Evolutionary conservation across 2,888 invertebrate genomes (phyloP), one percentile per base, ranked within the genome.

Genomic region (Thera obeliscata): DNA sequence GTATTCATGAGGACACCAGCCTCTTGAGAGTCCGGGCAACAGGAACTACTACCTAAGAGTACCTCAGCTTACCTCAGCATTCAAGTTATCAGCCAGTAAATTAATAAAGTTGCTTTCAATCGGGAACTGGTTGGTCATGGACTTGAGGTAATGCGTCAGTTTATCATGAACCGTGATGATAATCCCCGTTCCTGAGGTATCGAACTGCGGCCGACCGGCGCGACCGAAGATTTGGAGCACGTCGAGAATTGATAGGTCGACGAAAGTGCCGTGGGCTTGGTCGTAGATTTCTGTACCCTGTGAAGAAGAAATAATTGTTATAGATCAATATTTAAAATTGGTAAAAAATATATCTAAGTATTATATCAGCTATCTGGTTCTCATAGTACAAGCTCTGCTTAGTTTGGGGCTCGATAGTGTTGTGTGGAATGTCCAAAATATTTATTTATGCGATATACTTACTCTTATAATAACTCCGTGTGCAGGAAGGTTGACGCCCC

Each of bases 401-500:
- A 22, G 22, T 22, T 22, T 22, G 22, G 22, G 22, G 22, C 22
- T 22, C 22, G 22, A 22, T 22, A 22, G 22, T 22, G 22, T 22
- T 22, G 22, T 22, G 22, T 22, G 22, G 22, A 22, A 22, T 22
- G 22, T 22, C 22, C 22, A 22, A 22, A 22, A 22, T 22, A 22
- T 22, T 22, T 7, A 41, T 41, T 7, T 7, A 12, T 22, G 46
- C 3, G 9, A 1, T 35, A 0, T 2, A 78, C 90, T 87, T 90
- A 97, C 98, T 89, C 97, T 96, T 73, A 99, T 99, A 59, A 99
- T 96, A 72, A 99, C 99, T 43, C 98, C 99, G 87, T 99, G 99
- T 0, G 99, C 99, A 0, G 99, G 99, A 74, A 99, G 94, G 93
- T 99, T 99, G 4, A 99, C 99, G 77, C 99, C 99, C 99, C 99